A percentile compares a stretch with the other conserved stretches of the same genome.
phyloP scores from a whole-genome alignment of 1,140 invertebrate species.

The Tetramorium simillimum region DNA sequence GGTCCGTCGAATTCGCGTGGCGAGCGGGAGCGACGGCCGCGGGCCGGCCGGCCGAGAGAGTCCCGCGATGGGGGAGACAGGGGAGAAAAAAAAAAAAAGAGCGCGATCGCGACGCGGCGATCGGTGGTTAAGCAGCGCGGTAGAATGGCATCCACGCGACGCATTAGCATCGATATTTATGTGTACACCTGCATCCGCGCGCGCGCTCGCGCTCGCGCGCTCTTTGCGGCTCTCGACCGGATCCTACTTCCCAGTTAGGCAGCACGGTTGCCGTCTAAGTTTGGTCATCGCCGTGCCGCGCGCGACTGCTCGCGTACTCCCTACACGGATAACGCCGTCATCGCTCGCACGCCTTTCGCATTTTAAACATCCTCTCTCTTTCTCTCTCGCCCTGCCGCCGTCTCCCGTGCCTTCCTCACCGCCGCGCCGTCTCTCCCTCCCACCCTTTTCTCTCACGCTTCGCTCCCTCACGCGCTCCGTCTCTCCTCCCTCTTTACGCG shows the following conservation, averaged over 20 bases:
- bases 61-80: conserved; percentile 25
- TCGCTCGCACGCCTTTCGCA: conserved; percentile 84
- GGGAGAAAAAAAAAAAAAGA: conserved; percentile 12
- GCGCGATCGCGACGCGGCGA: conserved; percentile 43
- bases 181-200: conserved; percentile 83
- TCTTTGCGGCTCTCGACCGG: conserved; percentile 81
- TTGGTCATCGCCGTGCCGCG: conserved; percentile 83
- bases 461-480: conserved; percentile 7
- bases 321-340: conserved; percentile 85
- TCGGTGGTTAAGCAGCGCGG: conserved; percentile 52
- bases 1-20: conserved; percentile 13
- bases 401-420: not conserved
- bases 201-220: conserved; percentile 49
- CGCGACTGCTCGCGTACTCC: conserved; percentile 81
- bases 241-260: conserved; percentile 85
- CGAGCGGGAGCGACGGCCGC: conserved; percentile 15
- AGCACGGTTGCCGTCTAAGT: conserved; percentile 83
- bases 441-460: conserved; percentile 44
- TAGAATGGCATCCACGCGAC: conserved; percentile 74
- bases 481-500: not conserved
- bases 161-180: conserved; percentile 85
- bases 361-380: conserved; percentile 78
- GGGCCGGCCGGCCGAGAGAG: no score
- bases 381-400: conserved; percentile 13
- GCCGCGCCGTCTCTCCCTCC: not conserved